phyloP scores from a whole-genome alignment of 2,113 vertebrate species.

The Cyrtonyx montezumae region DNA sequence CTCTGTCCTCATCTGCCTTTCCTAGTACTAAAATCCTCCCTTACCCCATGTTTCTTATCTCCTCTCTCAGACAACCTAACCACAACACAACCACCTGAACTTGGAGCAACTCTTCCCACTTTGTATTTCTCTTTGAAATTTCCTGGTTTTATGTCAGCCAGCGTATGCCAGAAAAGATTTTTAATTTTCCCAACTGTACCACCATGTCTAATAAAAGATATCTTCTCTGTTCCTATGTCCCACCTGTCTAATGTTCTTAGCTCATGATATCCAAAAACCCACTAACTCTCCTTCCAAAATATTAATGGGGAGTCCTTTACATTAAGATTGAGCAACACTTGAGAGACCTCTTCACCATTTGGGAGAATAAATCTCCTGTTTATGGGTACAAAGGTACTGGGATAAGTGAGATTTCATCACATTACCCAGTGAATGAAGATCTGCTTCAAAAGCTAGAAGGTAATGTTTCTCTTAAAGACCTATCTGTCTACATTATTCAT shows the following conservation, averaged over 20 bases:
- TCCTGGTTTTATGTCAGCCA: not conserved
- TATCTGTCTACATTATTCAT: not conserved
- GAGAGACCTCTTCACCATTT: not conserved
- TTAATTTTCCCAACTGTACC: not conserved
- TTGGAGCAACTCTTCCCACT: not conserved
- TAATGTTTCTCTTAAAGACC: not conserved
- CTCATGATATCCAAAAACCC: not conserved
- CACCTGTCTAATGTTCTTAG: not conserved
- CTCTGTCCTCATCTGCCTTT: not conserved
- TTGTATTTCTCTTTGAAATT: not conserved
- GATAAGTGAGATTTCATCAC: not conserved
- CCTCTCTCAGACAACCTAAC: not conserved
- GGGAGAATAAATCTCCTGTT: not conserved
- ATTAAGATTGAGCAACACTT: not conserved
- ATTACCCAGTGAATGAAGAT: not conserved
- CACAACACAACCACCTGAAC: rapidly evolving
- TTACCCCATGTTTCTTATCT: not conserved
- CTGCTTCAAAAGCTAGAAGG: not conserved
- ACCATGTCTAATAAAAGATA: not conserved
- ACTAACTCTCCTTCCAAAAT: not conserved
- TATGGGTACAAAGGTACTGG: not conserved
- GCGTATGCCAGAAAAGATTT: not conserved
- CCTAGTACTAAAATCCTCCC: not conserved
- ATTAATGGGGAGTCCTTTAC: not conserved
- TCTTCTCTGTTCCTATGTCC: not conserved